phyloP scores from a whole-genome alignment of 2,888 invertebrate genomes.

The Lacanobia oleracea region DNA sequence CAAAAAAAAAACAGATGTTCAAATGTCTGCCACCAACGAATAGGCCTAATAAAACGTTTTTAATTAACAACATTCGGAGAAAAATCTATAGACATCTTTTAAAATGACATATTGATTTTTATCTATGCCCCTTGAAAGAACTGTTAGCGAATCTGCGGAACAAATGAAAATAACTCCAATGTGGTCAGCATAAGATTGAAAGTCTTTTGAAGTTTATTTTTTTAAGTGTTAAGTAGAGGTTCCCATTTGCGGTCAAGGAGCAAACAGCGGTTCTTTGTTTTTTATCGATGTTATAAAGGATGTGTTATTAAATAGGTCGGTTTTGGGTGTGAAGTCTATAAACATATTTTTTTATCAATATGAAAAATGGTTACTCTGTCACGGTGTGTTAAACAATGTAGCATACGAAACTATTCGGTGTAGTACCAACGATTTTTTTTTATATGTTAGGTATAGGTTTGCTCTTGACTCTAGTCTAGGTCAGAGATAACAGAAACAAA shows the following conservation, averaged over 20 bases:
- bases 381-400: not conserved
- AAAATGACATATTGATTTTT: conserved; percentile 64
- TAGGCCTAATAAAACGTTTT: conserved; percentile 60
- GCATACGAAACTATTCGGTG: not conserved
- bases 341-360: conserved; percentile 25
- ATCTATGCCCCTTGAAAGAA: conserved; percentile 51
- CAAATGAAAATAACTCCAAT: not conserved
- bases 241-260: conserved; percentile 66
- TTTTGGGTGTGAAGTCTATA: conserved; percentile 60
- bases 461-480: too few species aligned
- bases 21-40: conserved; percentile 64
- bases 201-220: not conserved
- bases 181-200: rapidly evolving
- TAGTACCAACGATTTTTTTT: too few species aligned
- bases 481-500: too few species aligned
- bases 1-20: conserved; percentile 59
- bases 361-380: not conserved
- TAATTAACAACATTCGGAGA: conserved; percentile 63
- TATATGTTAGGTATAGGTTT: too few species aligned
- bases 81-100: conserved; percentile 55
- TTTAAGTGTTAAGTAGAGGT: conserved; percentile 54
- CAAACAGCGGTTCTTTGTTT: conserved; percentile 62
- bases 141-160: conserved; percentile 8
- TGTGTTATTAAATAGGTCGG: conserved; percentile 59
- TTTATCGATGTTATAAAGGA: conserved; percentile 53